Conservation (phyloP, 2,797 vertebrate genomes). For the Falco berigora region DNA sequence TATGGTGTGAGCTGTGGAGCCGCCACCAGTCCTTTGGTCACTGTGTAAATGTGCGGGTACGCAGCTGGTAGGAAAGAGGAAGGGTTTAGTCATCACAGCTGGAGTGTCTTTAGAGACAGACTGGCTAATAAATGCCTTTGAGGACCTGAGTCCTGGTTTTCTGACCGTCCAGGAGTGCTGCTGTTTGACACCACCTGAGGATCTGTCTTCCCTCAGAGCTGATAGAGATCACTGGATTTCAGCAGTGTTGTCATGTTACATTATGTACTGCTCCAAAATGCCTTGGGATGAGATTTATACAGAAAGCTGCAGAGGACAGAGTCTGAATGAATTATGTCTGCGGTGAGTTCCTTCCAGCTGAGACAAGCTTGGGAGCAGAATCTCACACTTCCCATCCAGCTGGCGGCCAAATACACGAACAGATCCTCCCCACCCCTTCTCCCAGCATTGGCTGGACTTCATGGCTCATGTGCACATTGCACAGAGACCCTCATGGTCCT, state of each 20-base stretch:
- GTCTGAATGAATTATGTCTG: neutral
- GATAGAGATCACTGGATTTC: neutral
- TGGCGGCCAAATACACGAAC: neutral
- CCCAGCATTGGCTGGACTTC: neutral
- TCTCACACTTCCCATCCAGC: neutral
- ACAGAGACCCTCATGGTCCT: neutral
- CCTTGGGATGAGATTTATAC: neutral
- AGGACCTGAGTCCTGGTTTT: neutral
- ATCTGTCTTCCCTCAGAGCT: neutral
- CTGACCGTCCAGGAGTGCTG: neutral
- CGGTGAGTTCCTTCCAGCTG: neutral
- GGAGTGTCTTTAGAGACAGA: neutral
- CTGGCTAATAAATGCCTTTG: neutral
- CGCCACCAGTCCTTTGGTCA: neutral
- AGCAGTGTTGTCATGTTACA: neutral
- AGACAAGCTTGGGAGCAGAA: neutral
- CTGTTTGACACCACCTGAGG: neutral
- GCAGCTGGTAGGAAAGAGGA: neutral
- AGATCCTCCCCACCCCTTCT: neutral
- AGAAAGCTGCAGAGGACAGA: neutral
- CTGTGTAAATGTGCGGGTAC: neutral
- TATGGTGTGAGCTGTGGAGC: neutral
- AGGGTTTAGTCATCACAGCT: neutral
- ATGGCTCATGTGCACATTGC: neutral
- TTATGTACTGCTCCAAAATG: neutral